A percentile compares a stretch with the other conserved stretches of the same genome.
phyloP scores from a whole-genome alignment of 1,140 invertebrate species.

The Ceratina australensis region DNA sequence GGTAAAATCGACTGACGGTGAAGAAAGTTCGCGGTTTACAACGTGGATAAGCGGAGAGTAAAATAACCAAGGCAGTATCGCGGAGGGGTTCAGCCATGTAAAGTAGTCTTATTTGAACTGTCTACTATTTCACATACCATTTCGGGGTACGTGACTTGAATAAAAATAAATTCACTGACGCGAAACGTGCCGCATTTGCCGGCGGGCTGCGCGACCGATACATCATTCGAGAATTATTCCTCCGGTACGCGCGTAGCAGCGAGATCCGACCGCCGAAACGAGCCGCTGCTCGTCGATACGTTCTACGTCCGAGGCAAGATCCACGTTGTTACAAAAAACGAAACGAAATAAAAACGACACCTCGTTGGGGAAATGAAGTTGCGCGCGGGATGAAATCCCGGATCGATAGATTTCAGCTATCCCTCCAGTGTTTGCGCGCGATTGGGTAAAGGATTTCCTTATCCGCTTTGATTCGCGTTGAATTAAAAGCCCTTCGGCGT shows the following conservation, averaged over 20 bases:
- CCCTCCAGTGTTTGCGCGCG: too few relatives aligned
- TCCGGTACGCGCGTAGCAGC: not conserved
- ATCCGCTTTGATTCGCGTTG: too few relatives aligned
- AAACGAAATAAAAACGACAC: not conserved
- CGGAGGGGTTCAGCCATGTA: constrained; percentile 13
- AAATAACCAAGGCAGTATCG: constrained; percentile 12
- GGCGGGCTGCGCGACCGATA: constrained; percentile 1
- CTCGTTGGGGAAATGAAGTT: not conserved
- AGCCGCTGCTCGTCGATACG: not conserved
- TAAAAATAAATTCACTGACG: constrained; percentile 39
- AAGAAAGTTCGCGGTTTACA: too few relatives aligned
- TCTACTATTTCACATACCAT: constrained; percentile 38
- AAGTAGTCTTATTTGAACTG: constrained; percentile 22
- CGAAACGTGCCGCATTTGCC: constrained; percentile 27
- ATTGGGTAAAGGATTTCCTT: too few relatives aligned
- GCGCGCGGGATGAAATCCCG: not conserved
- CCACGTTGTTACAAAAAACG: too few relatives aligned
- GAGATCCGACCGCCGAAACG: constrained; percentile 7
- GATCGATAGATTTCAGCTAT: too few relatives aligned
- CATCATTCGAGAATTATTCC: constrained; percentile 35
- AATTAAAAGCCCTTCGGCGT: too few relatives aligned
- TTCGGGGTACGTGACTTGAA: constrained; percentile 24
- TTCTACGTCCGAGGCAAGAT: not conserved
- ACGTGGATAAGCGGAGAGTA: too few relatives aligned
- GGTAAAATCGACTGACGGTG: too few relatives aligned